These are phyloP conservation scores for Siphamia tubifer DNA, from an alignment of 2,113 vertebrate genomes.

Conservation along the genomic window DNA sequence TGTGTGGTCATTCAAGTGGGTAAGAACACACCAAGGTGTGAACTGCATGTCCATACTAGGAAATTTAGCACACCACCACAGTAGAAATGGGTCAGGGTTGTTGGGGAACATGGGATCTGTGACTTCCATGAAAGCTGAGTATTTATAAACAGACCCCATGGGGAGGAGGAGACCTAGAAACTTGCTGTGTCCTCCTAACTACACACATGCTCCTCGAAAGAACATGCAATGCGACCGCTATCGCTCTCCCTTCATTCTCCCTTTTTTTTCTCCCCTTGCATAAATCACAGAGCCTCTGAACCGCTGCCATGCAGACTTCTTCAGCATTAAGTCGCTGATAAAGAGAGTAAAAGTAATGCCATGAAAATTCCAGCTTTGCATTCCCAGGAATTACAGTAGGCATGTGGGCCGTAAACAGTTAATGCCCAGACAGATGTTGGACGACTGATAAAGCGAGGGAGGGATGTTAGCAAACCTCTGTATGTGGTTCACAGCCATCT, in stretches of 20 bases:
- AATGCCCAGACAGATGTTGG: slow-evolving; percentile 63
- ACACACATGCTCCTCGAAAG: slow-evolving; percentile 46
- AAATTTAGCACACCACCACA: slow-evolving; percentile 52
- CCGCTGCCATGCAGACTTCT: slow-evolving; percentile 13
- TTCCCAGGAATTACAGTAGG: slow-evolving; percentile 50
- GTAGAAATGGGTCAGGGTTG: slow-evolving; percentile 80
- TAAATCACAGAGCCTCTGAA: slow-evolving; percentile 29
- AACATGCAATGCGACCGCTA: slow-evolving; percentile 35
- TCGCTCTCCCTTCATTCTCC: slow-evolving; percentile 15
- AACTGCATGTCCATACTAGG: slow-evolving; percentile 50
- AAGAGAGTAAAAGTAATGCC: slow-evolving; percentile 14
- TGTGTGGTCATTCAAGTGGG: slow-evolving; percentile 27
- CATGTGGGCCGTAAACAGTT: slow-evolving; percentile 48
- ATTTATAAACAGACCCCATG: slow-evolving; percentile 79
- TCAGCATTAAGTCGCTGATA: slow-evolving; percentile 16
- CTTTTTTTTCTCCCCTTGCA: slow-evolving; percentile 19
- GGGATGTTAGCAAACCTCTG: slow-evolving; percentile 37
- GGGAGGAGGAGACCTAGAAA: slow-evolving; percentile 76
- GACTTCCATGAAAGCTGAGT: slow-evolving; percentile 72
- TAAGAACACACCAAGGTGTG: slow-evolving; percentile 28
- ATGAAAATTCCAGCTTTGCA: slow-evolving; percentile 29
- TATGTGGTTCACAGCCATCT: slow-evolving; percentile 50
- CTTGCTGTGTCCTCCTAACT: slow-evolving; percentile 52
- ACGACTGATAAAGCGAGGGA: slow-evolving; percentile 57
- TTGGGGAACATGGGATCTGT: slow-evolving; percentile 74